These are phyloP conservation scores for Lamellibrachia columna DNA, from an alignment of 2,888 invertebrate species.

Conservation along the genomic window DNA sequence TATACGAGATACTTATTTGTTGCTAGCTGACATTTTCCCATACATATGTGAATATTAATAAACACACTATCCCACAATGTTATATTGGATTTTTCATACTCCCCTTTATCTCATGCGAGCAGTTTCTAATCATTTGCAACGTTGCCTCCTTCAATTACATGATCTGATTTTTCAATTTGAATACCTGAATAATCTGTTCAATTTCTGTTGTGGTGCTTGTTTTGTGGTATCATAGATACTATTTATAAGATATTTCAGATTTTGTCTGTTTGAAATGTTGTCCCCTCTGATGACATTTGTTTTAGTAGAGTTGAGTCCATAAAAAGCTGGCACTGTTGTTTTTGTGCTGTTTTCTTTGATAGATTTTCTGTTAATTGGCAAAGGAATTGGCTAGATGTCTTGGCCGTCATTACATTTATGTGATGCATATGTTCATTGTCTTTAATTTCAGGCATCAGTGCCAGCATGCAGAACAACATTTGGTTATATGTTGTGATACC, in stretches of 20 bases:
- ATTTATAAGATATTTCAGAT: no score
- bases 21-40: neutral
- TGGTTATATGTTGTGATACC: constrained; percentile 1
- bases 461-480: neutral
- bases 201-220: no score
- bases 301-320: neutral
- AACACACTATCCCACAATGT: neutral
- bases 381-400: neutral
- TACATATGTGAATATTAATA: neutral
- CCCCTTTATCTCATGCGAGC: neutral
- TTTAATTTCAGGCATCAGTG: neutral
- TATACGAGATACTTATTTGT: neutral
- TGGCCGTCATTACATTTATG: neutral
- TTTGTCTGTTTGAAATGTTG: no score
- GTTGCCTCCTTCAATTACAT: neutral
- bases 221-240: no score
- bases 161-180: neutral
- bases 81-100: neutral
- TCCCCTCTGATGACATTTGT: no score
- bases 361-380: neutral
- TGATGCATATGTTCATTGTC: neutral
- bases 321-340: neutral
- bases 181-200: neutral
- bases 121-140: neutral
- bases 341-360: neutral